Evolutionary conservation across 2,797 vertebrate genomes (phyloP), one percentile per base, ranked within the genome.

Genomic region (Tachyglossus aculeatus): DNA sequence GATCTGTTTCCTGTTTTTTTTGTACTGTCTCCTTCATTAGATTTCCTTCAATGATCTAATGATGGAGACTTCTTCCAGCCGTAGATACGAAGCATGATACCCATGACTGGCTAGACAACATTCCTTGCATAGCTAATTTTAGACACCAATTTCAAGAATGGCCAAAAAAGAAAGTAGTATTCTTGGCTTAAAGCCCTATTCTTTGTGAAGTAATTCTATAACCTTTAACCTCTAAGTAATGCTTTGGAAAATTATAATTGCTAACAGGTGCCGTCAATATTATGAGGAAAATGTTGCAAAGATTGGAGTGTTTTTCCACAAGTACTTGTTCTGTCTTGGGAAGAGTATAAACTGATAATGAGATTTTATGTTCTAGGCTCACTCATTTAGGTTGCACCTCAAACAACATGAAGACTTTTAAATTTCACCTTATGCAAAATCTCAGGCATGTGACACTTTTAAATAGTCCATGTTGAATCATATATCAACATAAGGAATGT

Each of bases 231-330:
- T 71, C 73, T 68, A 63, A 66, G 60, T 80, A 81, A 77, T 76
- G 68, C 71, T 87, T 74, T 78, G 71, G 78, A 68, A 83, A 71
- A 80, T 85, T 65, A 41, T 63, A 78, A 22, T 81, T 78, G 68
- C 57, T 53, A 78, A 76, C 78, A 87, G 85, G 74, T 85, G 76
- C 71, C 67, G 45, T 69, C 73, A 85, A 74, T 81, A 74, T 55
- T 66, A 67, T 72, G 76, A 85, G 53, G 24, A 80, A 78, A 78
- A 66, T 57, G 73, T 33, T 58, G 34, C 66, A 61, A 52, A 66
- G 53, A 9, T 61, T 52, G 29, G 41, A 71, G 74, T 64, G 65
- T 59, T 81, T n/a, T 81, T 83, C 48, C 38, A 56, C 36, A 58
- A 50, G 71, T 78, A 80, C 60, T 55, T 21, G 5, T 68, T 67